Base-by-base conservation (phyloP, 1,140 invertebrate species). In the Meteorus sp. region DNA sequence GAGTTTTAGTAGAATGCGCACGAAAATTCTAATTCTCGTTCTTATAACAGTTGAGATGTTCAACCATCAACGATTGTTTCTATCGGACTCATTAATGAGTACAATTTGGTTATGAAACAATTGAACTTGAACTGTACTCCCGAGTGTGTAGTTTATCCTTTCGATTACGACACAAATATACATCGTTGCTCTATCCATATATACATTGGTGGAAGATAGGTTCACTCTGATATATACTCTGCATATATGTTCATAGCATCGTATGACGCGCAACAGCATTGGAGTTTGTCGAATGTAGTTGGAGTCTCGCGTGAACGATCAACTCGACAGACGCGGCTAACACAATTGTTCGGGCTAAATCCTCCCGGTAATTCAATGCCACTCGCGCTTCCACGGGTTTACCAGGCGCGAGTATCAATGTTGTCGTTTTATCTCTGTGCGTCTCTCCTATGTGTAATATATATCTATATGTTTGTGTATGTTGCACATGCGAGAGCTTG, bases 301-400 rank as follows among this genome's bases (percentile, higher is more conserved):
- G 35, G 35, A 20, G 43, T 29, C 45, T 39, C 62, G 61, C 57
- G 62, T 60, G 51, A 63, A 60, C 62, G 58, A 63, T 63, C 59
- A 63, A 60, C 59, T 59, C 58, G 48, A 59, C 56, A 59, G 48
- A 59, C 37, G 25, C 35, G 39, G 62, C 56, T 63, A 63, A 63
- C 62, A 57, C 43, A 48, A 60, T 60, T 59, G 62, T 55, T 23
- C 54, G 41, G 54, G 37, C 50, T 60, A 60, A 63, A 63, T 60
- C 58, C 48, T 53, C 33, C 37, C 62, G 55, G 62, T 63, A 63
- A 63, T 63, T 63, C 62, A 60, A 60, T 63, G 58, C 58, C 58
- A 62, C 47, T 56, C 45, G 53, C 56, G 51, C 44, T 50, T 56
- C 52, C 35, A 57, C 43, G 54, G 60, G 33, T 57, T 62, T 48